Evolutionary conservation across 2,797 vertebrate genomes (phyloP).

Genomic region (Cyclopterus lumpus): DNA sequence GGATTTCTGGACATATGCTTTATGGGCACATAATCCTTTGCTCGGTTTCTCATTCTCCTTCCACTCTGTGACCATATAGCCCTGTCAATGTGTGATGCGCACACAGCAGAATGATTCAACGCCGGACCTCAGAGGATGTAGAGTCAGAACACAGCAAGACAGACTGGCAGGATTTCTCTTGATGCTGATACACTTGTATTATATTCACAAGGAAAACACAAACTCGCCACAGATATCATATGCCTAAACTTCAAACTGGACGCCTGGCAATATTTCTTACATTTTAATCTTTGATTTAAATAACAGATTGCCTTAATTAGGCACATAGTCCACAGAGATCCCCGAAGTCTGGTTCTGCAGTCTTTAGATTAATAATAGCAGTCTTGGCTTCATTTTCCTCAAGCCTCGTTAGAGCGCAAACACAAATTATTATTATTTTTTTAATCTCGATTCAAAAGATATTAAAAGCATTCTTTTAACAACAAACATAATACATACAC

Average conservation of each 20-base stretch:
- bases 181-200: constrained; percentile 6
- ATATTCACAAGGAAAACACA: constrained; percentile 26
- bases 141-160: constrained; percentile 14
- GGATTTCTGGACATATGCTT: constrained; percentile 47
- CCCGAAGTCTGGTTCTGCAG: constrained; percentile 6
- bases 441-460: constrained; percentile 12
- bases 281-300: constrained; percentile 31
- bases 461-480: not conserved
- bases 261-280: constrained; percentile 23
- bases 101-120: constrained; percentile 43
- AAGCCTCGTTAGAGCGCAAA: constrained; percentile 6
- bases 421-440: not conserved
- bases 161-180: not conserved
- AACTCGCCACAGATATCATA: constrained; percentile 3
- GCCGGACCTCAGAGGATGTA: constrained; percentile 9
- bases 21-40: constrained; percentile 26
- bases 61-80: constrained; percentile 36
- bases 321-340: constrained; percentile 17
- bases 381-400: constrained; percentile 24
- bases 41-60: constrained; percentile 23
- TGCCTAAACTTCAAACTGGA: constrained; percentile 1
- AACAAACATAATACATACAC: not conserved
- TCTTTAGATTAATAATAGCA: constrained; percentile 29
- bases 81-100: constrained; percentile 31
- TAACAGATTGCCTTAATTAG: constrained; percentile 34